Evolutionary conservation across 1,140 invertebrate species (phyloP), one percentile per base, ranked within the genome.

Genomic region (Aphis gossypii): DNA sequence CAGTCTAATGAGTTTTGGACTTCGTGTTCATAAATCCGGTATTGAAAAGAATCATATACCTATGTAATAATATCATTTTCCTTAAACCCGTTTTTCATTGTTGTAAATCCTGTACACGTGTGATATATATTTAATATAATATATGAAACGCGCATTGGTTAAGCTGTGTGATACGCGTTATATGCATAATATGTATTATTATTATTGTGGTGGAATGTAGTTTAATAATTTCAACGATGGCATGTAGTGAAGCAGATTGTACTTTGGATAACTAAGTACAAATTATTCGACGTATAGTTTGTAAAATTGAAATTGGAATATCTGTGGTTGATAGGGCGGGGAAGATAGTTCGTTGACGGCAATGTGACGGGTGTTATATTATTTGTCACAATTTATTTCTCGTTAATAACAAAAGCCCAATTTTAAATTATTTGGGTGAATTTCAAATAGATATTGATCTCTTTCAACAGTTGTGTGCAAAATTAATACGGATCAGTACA

Each of bases 291-390:
- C 23, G 14, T 76, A 35, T n/a, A 18, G 35, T 41, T 38, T 41
- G 82, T 30, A 60, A 30, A 87, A 48, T 87, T 87, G 41, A 48
- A 87, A 87, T 46, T 46, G 30, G 30, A 87, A 87, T 87, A 87
- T 48, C 30, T 87, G 41, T n/a, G 25, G 44, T 46, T 44, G 25
- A 14, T 30, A 0, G 44, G 9, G 41, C 9, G 35, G 20, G 23
- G 20, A 23, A 25, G 23, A 87, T 25, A 2, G 56, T 30, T 60
- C 9, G 25, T 60, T 60, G 56, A 60, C 9, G 5, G 30, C 1
- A 14, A 41, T 46, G 83, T 11, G 41, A 44, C 35, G 38, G 84
- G n/a, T 87, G 8, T 30, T 60, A 60, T 14, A 60, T 60, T 60
- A 60, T n/a, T 48, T 46, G 44, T 48, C 4, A 48, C 84, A 48